phyloP scores from a whole-genome alignment of 2,113 vertebrate genomes.

The Semnopithecus entellus region DNA sequence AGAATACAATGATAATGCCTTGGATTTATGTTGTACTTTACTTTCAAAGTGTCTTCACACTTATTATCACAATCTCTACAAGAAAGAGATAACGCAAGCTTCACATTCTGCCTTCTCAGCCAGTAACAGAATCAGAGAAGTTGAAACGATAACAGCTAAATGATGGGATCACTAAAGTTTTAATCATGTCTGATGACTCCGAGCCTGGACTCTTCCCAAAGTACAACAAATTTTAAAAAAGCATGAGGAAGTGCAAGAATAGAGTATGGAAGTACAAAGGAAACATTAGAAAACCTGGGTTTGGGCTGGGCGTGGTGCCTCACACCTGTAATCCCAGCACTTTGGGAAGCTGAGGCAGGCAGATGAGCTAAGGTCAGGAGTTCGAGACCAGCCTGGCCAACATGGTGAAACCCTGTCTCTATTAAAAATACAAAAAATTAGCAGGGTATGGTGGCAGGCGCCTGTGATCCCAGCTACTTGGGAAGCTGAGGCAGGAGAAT shows the following conservation, averaged over 20 bases:
- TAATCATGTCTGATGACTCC: neutral
- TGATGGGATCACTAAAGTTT: neutral
- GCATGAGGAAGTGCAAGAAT: neutral
- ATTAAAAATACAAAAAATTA: no score
- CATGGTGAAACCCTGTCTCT: no score
- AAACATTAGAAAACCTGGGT: neutral
- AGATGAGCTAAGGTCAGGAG: no score
- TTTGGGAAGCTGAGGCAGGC: no score
- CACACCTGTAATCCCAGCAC: no score
- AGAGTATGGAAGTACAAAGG: neutral
- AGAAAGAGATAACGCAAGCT: neutral
- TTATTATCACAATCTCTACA: neutral
- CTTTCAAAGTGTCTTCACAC: slow-evolving; percentile 23
- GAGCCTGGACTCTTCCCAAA: neutral
- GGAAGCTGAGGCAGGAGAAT: no score
- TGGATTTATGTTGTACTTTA: neutral
- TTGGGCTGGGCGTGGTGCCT: no score
- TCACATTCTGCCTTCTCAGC: slow-evolving; percentile 25
- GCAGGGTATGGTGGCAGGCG: no score
- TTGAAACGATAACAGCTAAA: neutral
- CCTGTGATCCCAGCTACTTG: no score
- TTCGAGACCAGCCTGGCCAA: no score
- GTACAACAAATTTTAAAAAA: neutral
- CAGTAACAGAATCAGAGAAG: slow-evolving; percentile 13
- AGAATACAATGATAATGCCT: slow-evolving; percentile 24